Base-by-base conservation (phyloP, 2,113 vertebrate genomes). In the Ornithorhynchus anatinus region DNA sequence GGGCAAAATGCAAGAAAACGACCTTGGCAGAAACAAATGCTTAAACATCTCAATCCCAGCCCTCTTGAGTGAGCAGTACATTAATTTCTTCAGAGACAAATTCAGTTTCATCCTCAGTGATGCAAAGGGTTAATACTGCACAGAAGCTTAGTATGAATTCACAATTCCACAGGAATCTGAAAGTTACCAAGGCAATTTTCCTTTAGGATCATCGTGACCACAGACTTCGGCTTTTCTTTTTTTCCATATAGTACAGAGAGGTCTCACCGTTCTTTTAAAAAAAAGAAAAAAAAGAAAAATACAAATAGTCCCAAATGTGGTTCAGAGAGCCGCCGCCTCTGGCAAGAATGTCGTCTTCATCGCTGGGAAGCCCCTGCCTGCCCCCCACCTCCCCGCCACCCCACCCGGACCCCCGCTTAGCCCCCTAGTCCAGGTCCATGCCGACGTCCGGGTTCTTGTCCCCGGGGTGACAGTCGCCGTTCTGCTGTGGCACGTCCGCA, bases 161-260 rank as follows among this genome's bases (percentile, higher is more conserved):
- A 93, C 92, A 94, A 93, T 93, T 93, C 94, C 93, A 95, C 94
- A 94, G 92, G 93, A 94, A 94, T 94, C 91, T 94, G 88, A 83
- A 90, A 92, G 91, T 92, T 89, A 90, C 91, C 92, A 94, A 93
- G 89, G 89, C 88, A 92, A 92, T 92, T 86, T 92, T 91, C 90
- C 79, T 90, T 92, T 90, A 92, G 86, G 90, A 88, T 89, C 87
- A 84, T 89, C 89, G 89, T 85, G 86, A 91, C 85, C 84, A 88
- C 86, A 82, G 85, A 91, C 84, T 76, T 82, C 79, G 83, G 80
- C 65, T 75, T 81, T 39, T 81, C 79, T 83, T 77, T n/a, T 54
- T 72, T 80, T 77, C 86, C 78, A 86, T 76, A 65, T 86, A 88
- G 85, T 79, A 88, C 81, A 91, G 83, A 88, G 79, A 76, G 72